Evolutionary conservation across 2,797 vertebrate species (phyloP).

Genomic region (Strix occidentalis): DNA sequence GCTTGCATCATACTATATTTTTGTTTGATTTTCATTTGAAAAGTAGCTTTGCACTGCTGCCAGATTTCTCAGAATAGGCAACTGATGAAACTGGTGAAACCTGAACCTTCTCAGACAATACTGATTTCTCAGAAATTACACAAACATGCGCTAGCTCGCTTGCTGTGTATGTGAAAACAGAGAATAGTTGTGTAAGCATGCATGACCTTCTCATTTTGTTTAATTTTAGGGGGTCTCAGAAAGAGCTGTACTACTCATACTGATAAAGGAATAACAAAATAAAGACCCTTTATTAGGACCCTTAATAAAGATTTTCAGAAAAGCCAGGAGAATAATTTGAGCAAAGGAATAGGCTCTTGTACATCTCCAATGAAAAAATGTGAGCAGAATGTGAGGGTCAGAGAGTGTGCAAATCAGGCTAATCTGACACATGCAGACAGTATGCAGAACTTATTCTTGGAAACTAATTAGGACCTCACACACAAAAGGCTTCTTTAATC

Average conservation of each 20-base stretch:
- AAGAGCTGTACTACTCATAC: background rate
- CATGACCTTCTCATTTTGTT: fast-evolving
- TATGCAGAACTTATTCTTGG: background rate
- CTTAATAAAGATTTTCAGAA: background rate
- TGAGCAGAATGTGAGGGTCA: background rate
- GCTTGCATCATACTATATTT: background rate
- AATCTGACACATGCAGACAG: background rate
- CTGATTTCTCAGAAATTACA: background rate
- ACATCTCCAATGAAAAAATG: background rate
- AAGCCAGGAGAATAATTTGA: background rate
- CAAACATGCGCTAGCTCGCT: background rate
- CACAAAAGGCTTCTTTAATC: background rate
- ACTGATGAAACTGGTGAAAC: background rate
- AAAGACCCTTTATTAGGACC: background rate
- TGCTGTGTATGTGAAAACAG: background rate
- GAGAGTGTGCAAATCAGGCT: background rate
- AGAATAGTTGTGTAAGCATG: background rate
- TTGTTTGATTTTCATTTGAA: background rate
- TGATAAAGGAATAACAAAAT: background rate
- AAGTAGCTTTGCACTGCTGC: background rate
- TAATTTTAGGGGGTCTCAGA: background rate
- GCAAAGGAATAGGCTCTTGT: background rate
- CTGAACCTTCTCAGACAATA: background rate
- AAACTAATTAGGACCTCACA: background rate
- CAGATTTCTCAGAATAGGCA: background rate